These are phyloP conservation scores for Caradrina kadenii DNA, from an alignment of 2,888 invertebrate species.

Conservation along the genomic window DNA sequence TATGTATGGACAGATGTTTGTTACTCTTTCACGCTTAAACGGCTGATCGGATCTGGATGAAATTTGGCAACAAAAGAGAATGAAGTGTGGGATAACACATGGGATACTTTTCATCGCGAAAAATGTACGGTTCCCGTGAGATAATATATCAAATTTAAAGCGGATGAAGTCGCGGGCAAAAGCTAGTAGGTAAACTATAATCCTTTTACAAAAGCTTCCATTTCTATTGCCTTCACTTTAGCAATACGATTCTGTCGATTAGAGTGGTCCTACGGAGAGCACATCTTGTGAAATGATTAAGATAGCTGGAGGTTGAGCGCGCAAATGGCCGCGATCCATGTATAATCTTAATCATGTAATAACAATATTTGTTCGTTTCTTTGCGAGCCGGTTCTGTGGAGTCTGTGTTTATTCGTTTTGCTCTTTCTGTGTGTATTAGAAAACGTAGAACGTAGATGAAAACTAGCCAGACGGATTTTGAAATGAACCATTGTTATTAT, in stretches of 20 bases:
- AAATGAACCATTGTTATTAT: background rate
- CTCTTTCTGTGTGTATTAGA: constrained; percentile 3
- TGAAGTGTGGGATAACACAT: too few relatives aligned
- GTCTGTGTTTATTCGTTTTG: constrained; percentile 30
- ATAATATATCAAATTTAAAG: too few relatives aligned
- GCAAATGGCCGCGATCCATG: constrained; percentile 41
- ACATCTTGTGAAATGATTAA: constrained; percentile 42
- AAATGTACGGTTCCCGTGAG: too few relatives aligned
- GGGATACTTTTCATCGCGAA: too few relatives aligned
- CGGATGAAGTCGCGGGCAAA: background rate
- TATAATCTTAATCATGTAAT: constrained; percentile 58
- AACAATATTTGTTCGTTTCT: constrained; percentile 55
- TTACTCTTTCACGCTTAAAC: too few relatives aligned
- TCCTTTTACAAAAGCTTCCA: constrained; percentile 26
- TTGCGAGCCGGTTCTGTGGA: constrained; percentile 38
- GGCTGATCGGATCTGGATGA: too few relatives aligned
- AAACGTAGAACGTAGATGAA: constrained; percentile 6
- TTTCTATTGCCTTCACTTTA: constrained; percentile 28
- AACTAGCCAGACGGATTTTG: constrained; percentile 8
- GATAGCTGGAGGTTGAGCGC: constrained; percentile 52
- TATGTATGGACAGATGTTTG: too few relatives aligned
- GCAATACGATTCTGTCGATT: constrained; percentile 32
- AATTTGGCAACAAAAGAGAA: too few relatives aligned
- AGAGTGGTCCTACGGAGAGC: constrained; percentile 22
- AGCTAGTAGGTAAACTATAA: constrained; percentile 14